A percentile compares a stretch with the other conserved stretches of the same genome.
Conservation (phyloP, 2,888 invertebrate species). For the Philhelius pedissequus region DNA sequence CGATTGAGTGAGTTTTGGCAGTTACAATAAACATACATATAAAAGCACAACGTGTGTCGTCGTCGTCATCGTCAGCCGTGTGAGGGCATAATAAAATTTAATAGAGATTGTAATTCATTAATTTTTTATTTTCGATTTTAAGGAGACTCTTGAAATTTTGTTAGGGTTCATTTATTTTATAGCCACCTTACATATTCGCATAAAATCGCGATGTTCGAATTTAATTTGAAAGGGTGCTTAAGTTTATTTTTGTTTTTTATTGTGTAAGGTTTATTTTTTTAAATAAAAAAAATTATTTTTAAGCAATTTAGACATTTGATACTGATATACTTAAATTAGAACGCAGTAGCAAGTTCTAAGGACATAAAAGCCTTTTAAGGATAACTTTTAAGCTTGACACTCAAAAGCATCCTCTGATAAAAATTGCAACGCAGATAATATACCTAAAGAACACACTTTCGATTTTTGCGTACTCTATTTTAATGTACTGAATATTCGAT, state of each 20-base stretch:
- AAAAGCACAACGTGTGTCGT: background rate
- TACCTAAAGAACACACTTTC: too few relatives aligned
- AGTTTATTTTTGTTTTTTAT: background rate
- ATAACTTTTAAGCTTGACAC: too few relatives aligned
- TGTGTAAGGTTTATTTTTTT: background rate
- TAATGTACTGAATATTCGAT: too few relatives aligned
- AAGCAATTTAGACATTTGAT: too few relatives aligned
- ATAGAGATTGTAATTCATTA: conserved; percentile 6
- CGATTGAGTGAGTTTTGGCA: conserved; percentile 24
- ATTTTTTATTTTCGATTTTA: background rate
- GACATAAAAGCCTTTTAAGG: too few relatives aligned
- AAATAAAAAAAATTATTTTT: too few relatives aligned
- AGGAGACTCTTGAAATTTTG: background rate
- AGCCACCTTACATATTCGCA: background rate
- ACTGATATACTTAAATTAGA: too few relatives aligned
- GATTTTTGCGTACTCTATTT: too few relatives aligned
- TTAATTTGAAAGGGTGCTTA: background rate
- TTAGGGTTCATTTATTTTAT: conserved; percentile 2
- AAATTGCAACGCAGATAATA: too few relatives aligned
- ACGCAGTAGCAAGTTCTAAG: too few relatives aligned
- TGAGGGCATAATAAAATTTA: conserved; percentile 25
- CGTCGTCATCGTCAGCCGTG: too few relatives aligned
- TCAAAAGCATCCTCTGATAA: too few relatives aligned
- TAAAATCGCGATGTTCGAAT: background rate
- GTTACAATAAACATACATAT: conserved; percentile 45